Evolutionary conservation across 2,888 invertebrate species (phyloP), one percentile per base, ranked within the genome.

Genomic region (Lagria hirta): DNA sequence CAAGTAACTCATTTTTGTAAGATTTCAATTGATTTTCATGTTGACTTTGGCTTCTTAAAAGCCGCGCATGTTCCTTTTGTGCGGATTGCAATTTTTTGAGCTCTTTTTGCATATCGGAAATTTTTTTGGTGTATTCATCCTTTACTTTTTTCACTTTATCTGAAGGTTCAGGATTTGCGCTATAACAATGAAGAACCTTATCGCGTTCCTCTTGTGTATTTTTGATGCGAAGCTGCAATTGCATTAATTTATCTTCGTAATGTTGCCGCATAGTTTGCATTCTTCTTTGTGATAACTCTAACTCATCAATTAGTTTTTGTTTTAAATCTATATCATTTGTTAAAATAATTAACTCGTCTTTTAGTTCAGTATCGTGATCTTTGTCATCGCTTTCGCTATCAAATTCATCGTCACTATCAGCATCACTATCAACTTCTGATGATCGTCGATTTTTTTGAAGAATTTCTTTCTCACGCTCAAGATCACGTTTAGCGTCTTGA

Each of bases 311-410:
- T 26, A 98, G 76, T 41, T 91, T 86, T 55, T 95, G 89, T 68
- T 98, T 98, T 38, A 95, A 88, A 65, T 90, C 90, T 53, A 98
- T 97, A 70, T 97, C 94, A 28, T 88, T 88, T 41, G 92, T 94
- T 8, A 98, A 73, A 5, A 88, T 87, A 7, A 92, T 88, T 45
- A 98, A 74, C 66, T 95, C 91, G 16, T 88, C 87, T 54, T 88
- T 80, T 48, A 84, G 80, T 21, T 82, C 80, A 24, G 74, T 77
- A 46, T 76, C 75, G 38, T 76, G 64, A 57, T 68, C 66, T 47
- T 75, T 75, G 12, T 75, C 76, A 28, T 79, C 79, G 8, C 76
- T 78, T 22, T 80, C 81, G 1, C 80, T 81, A 0, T 75, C 78
- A 15, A 79, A 79, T 4, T 75, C 79, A 13, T 71, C 68, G 20